Percentiles rank a stretch among this genome's conserved stretches.
phyloP scores from a whole-genome alignment of 2,113 vertebrate species.

The Misgurnus anguillicaudatus region DNA sequence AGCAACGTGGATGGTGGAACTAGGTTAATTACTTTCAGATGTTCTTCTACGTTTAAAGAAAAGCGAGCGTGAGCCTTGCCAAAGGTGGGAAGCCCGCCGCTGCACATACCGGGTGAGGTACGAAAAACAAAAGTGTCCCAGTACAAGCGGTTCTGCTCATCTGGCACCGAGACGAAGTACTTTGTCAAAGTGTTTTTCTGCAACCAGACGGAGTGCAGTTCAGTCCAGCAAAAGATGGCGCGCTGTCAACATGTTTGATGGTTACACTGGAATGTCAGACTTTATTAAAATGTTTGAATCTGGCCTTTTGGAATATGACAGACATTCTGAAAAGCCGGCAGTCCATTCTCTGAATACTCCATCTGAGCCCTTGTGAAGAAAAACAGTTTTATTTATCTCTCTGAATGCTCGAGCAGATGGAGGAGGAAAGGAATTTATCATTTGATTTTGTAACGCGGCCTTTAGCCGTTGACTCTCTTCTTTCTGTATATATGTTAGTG shows the following conservation, averaged over 20 bases:
- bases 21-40: slow-evolving; percentile 76
- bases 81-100: slow-evolving; percentile 10
- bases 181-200: slow-evolving; percentile 13
- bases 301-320: slow-evolving; percentile 11
- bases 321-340: neutral
- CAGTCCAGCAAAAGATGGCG: slow-evolving; percentile 8
- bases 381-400: slow-evolving; percentile 20
- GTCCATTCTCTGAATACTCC: neutral
- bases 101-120: slow-evolving; percentile 27
- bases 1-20: slow-evolving; percentile 71
- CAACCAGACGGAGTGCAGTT: slow-evolving; percentile 1
- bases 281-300: slow-evolving; percentile 23
- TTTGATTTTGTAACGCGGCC: slow-evolving; percentile 2
- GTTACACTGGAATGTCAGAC: neutral
- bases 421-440: slow-evolving; percentile 25
- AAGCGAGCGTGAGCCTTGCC: slow-evolving; percentile 39
- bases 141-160: slow-evolving; percentile 65
- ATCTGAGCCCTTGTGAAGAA: neutral
- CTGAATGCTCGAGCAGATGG: slow-evolving; percentile 29
- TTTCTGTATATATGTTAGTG: neutral
- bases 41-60: slow-evolving; percentile 57
- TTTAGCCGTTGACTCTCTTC: neutral
- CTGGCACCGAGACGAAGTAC: slow-evolving; percentile 33
- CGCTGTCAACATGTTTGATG: neutral
- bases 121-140: slow-evolving; percentile 58